Evolutionary conservation across 2,113 vertebrate genomes (phyloP).

Genomic region (Dendrocopos noguchii): DNA sequence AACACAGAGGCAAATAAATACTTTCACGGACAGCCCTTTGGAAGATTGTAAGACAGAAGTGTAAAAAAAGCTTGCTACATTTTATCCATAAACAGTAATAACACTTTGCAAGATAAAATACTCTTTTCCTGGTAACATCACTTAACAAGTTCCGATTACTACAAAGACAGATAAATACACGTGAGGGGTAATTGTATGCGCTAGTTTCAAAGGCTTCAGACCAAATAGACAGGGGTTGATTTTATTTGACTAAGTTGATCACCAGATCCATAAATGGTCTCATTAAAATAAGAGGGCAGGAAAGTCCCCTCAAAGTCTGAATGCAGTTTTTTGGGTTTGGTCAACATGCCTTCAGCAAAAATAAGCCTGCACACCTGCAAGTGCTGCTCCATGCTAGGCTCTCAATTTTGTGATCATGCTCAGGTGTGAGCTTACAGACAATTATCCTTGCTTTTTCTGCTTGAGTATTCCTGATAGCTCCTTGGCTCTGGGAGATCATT

Average conservation of each 20-base stretch:
- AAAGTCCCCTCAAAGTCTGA: neutral
- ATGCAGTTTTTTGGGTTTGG: neutral
- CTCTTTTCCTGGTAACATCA: neutral
- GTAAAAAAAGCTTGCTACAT: neutral
- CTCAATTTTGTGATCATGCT: neutral
- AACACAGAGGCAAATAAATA: neutral
- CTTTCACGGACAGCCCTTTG: neutral
- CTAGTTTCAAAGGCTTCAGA: neutral
- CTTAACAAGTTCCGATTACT: neutral
- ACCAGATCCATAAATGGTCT: neutral
- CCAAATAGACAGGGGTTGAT: neutral
- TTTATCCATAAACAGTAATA: neutral
- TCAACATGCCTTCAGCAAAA: neutral
- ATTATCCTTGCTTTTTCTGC: neutral
- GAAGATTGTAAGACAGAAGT: neutral
- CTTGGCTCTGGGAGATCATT: neutral
- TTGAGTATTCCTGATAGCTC: neutral
- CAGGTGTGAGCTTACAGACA: slow-evolving; percentile 33
- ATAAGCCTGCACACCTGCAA: neutral
- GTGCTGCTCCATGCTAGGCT: neutral
- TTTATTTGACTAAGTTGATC: neutral
- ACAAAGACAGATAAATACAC: neutral
- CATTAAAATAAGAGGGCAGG: neutral
- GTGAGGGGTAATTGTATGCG: neutral
- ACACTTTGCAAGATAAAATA: neutral